Evolutionary conservation across 2,797 vertebrate genomes (phyloP), one percentile per base, ranked within the genome.

Genomic region (Cryptoprocta ferox): DNA sequence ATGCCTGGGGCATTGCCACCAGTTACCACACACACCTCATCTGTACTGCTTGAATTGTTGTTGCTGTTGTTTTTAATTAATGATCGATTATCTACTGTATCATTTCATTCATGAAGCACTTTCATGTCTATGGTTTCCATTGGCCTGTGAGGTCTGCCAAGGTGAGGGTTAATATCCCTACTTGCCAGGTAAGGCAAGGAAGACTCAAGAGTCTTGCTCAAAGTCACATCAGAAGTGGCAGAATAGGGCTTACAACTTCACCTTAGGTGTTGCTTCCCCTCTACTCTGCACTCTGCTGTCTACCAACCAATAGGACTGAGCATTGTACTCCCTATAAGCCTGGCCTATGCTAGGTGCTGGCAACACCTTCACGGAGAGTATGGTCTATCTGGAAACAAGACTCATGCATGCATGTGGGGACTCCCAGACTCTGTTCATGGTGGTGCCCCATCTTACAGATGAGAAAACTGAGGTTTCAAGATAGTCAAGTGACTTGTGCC

Each of bases 141-240:
- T 37, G 81, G 81, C 35, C 53, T 48, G 12, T 35, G 71, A 88
- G 59, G 37, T 26, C 39, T 37, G n/a, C 45, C 45, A 90, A 90
- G 39, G 53, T 48, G 68, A 87, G 53, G 6, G 26, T 75, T 79
- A 68, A 68, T 19, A 48, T 78, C 61, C 50, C 21, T 59, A 30
- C 35, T 82, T 75, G 39, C 35, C 18, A 80, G 66, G 48, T 48
- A 82, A 92, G 35, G 68, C 86, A 91, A 78, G 70, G 75, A 79
- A 82, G 32, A 45, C 61, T 45, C 24, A 68, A 68, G 63, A 73
- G 32, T 3, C 75, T 71, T 42, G 14, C 45, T 76, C 91, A 70
- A 68, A 32, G 66, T 81, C 94, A 92, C 65, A 84, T 6, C 6
- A 11, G 70, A 91, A 87, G n/a, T 83, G 90, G 39, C 88, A 94